A percentile compares a stretch with the other conserved stretches of the same genome.
Conservation (phyloP, 2,888 invertebrate genomes). For the Mythimna loreyi region DNA sequence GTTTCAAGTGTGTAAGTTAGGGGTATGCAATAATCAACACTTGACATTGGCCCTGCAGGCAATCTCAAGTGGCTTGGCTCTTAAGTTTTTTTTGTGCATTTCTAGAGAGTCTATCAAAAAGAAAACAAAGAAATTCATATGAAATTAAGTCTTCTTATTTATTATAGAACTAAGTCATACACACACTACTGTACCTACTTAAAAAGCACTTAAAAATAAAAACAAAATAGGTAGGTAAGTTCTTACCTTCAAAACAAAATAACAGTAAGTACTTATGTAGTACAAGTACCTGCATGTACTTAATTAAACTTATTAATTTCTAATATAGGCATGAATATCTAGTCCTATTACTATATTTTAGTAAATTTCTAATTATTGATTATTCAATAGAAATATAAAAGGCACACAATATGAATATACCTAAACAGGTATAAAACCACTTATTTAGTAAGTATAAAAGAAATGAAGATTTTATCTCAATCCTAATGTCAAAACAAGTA, state of each 20-base stretch:
- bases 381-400: constrained; percentile 23
- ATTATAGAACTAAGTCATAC: background rate
- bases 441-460: background rate
- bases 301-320: constrained; percentile 11
- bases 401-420: background rate
- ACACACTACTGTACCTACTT: background rate
- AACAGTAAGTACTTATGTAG: no score
- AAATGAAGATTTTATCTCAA: constrained; percentile 1
- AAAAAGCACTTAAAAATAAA: background rate
- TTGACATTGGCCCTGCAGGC: background rate
- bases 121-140: background rate
- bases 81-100: background rate
- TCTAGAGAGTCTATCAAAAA: background rate
- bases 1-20: background rate
- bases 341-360: constrained; percentile 20
- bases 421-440: background rate
- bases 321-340: background rate
- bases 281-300: background rate
- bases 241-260: constrained; percentile 11
- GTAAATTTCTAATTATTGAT: background rate
- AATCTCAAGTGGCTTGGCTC: constrained; percentile 3
- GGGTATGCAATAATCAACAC: background rate
- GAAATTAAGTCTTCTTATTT: constrained; percentile 18
- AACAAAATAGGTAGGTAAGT: background rate
- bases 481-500: constrained; percentile 6